phyloP scores from a whole-genome alignment of 2,888 invertebrate species.

The Hydraecia micacea region DNA sequence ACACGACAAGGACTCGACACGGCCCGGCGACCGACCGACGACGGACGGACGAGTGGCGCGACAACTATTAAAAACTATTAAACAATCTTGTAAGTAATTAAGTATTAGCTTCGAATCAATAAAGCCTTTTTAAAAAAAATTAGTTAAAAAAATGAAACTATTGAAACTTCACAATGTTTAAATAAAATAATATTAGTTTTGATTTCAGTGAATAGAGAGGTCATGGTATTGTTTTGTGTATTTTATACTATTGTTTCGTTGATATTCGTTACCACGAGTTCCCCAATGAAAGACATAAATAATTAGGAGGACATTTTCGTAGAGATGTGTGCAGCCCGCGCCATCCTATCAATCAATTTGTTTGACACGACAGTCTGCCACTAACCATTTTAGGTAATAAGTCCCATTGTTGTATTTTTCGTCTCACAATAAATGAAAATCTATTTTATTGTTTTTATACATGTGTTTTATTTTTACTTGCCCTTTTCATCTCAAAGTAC shows the following conservation, averaged over 20 bases:
- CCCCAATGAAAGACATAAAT: slow-evolving; percentile 90
- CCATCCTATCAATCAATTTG: slow-evolving; percentile 81
- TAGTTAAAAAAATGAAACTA: slow-evolving; percentile 87
- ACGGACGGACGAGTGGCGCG: slow-evolving; percentile 75
- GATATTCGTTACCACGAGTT: slow-evolving; percentile 89
- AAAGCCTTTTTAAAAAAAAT: slow-evolving; percentile 89
- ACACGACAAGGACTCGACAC: slow-evolving; percentile 47
- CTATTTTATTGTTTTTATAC: slow-evolving; percentile 90
- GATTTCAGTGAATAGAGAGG: slow-evolving; percentile 87
- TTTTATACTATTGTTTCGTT: slow-evolving; percentile 84
- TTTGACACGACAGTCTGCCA: slow-evolving; percentile 89
- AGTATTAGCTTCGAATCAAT: slow-evolving; percentile 90
- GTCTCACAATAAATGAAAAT: slow-evolving; percentile 91
- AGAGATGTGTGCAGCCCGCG: slow-evolving; percentile 60
- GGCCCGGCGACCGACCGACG: slow-evolving; percentile 55
- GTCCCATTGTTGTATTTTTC: slow-evolving; percentile 91
- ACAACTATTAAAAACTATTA: slow-evolving; percentile 86
- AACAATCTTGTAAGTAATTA: slow-evolving; percentile 90
- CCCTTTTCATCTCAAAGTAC: neutral
- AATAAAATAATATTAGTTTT: slow-evolving; percentile 86
- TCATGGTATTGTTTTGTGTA: slow-evolving; percentile 88
- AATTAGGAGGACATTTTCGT: slow-evolving; percentile 80
- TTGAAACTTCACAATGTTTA: slow-evolving; percentile 88
- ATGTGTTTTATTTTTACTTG: slow-evolving; percentile 83
- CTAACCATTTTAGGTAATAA: slow-evolving; percentile 90